Evolutionary conservation across 2,797 vertebrate genomes (phyloP).

Genomic region (Bovichtus variegatus): DNA sequence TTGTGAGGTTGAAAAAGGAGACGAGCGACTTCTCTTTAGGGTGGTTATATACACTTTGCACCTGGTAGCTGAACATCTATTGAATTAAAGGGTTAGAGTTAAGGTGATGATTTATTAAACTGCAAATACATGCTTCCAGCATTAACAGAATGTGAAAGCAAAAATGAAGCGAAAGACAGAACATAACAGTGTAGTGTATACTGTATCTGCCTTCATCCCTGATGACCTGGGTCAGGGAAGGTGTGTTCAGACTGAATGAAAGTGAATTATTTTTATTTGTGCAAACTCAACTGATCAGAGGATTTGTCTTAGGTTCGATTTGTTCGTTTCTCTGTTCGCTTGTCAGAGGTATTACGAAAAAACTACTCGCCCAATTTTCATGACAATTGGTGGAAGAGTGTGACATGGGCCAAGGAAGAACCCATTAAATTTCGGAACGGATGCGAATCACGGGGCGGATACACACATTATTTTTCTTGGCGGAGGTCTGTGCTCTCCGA

Average conservation of each 20-base stretch:
- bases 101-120: conserved; percentile 26
- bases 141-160: background rate
- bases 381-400: no score
- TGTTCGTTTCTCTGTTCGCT: no score
- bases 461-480: no score
- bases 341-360: no score
- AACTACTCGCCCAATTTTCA: no score
- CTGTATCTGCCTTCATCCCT: background rate
- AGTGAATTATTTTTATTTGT: background rate
- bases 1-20: conserved; percentile 5
- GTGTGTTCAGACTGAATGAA: background rate
- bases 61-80: conserved; percentile 27
- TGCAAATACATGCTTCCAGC: conserved; percentile 3
- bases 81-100: background rate
- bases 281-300: background rate
- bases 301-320: no score
- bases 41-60: conserved; percentile 17
- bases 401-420: no score
- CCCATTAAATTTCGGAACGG: no score
- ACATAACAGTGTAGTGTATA: background rate
- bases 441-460: no score
- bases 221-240: background rate
- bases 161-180: conserved; percentile 5
- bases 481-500: no score
- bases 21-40: conserved; percentile 23